A percentile compares a stretch with the other conserved stretches of the same genome.
Conservation (phyloP, 2,797 vertebrate species). For the Sebastes vulpes region DNA sequence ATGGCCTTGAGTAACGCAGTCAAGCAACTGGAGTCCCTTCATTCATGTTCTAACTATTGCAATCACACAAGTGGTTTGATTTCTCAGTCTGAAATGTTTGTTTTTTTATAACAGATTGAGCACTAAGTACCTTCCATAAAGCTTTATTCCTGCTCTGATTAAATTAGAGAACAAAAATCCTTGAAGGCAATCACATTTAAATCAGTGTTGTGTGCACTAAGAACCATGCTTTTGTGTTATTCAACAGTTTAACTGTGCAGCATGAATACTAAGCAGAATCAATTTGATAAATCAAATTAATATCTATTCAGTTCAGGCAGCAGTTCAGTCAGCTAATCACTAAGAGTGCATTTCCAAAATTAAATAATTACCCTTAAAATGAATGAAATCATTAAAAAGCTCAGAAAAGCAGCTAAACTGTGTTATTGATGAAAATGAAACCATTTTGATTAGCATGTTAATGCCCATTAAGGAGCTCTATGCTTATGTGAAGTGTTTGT, state of each 20-base stretch:
- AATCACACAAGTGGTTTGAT: not conserved
- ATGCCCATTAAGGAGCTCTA: not conserved
- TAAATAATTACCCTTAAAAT: not conserved
- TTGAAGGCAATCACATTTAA: not conserved
- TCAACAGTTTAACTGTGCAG: not conserved
- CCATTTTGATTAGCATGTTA: not conserved
- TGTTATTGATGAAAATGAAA: not conserved
- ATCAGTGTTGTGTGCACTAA: not conserved
- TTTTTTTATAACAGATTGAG: not conserved
- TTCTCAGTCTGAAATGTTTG: not conserved
- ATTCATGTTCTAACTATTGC: not conserved
- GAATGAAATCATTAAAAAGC: not conserved
- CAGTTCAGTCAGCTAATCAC: not conserved
- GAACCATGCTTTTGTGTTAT: not conserved
- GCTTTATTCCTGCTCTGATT: constrained; percentile 1
- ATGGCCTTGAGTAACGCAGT: not conserved
- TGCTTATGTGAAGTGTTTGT: not conserved
- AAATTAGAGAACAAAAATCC: constrained; percentile 9
- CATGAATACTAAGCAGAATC: constrained; percentile 2
- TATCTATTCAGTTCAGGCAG: not conserved
- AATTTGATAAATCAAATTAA: constrained; percentile 5
- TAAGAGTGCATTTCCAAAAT: not conserved
- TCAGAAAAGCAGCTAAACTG: not conserved
- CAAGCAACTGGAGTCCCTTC: not conserved
- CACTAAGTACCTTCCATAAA: not conserved